Conservation (phyloP, 37 sponge, comb jelly and placozoan species). For the Chondrosia reniformis region DNA sequence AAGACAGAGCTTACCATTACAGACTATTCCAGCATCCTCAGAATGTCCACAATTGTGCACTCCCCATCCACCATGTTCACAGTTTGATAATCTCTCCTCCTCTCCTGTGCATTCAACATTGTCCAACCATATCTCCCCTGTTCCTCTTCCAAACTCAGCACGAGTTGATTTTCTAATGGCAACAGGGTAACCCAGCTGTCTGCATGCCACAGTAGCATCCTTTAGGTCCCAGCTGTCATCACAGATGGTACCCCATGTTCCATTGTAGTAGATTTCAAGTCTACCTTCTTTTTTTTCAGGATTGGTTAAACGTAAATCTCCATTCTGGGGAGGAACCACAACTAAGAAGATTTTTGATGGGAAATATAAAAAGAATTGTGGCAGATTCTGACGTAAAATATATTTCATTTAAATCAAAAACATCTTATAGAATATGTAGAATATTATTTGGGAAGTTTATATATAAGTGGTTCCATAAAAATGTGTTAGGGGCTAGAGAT, state of each 20-base stretch:
- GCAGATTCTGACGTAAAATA: too few relatives aligned
- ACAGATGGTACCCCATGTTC: constrained; percentile 23
- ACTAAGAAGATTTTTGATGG: too few relatives aligned
- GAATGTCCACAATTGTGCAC: constrained; percentile 1
- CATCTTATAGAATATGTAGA: too few relatives aligned
- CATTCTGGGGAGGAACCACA: too few relatives aligned
- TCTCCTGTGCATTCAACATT: constrained; percentile 12
- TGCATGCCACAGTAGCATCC: constrained; percentile 14
- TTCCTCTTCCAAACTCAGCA: not conserved
- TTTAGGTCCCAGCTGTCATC: constrained; percentile 19
- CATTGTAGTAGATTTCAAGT: constrained; percentile 7
- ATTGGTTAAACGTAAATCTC: not conserved
- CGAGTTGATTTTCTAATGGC: not conserved
- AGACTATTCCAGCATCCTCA: constrained; percentile 1
- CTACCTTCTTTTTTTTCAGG: not conserved
- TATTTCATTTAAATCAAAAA: too few relatives aligned
- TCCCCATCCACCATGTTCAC: not conserved
- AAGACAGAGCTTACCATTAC: not conserved
- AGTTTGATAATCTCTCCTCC: not conserved
- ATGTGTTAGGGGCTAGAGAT: too few relatives aligned
- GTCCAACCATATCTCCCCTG: constrained; percentile 13
- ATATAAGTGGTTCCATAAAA: too few relatives aligned
- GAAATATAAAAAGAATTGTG: too few relatives aligned
- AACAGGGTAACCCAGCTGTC: constrained; percentile 24
- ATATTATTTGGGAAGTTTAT: too few relatives aligned